phyloP scores from a whole-genome alignment of 2,113 vertebrate genomes.

The Loxodonta africana region DNA sequence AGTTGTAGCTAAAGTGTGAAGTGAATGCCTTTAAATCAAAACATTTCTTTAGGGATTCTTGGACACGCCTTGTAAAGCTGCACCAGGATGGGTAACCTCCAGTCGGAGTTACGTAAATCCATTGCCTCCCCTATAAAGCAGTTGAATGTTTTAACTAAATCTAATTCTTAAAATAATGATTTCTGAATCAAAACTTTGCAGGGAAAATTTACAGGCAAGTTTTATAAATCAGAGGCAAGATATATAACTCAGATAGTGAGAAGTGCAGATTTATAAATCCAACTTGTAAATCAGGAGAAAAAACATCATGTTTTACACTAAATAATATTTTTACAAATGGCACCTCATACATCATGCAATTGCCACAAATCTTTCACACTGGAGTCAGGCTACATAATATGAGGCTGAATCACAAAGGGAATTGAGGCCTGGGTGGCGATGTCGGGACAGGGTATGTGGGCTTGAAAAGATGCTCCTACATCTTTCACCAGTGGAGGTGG shows the following conservation, averaged over 20 bases:
- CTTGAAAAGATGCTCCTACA: not conserved
- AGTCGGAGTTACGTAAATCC: slow-evolving; percentile 86
- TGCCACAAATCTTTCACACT: slow-evolving; percentile 89
- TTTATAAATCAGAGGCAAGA: slow-evolving; percentile 93
- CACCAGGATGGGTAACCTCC: slow-evolving; percentile 84
- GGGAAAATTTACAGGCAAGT: slow-evolving; percentile 91
- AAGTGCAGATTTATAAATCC: slow-evolving; percentile 92
- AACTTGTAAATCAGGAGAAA: slow-evolving; percentile 92
- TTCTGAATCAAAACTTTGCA: slow-evolving; percentile 93
- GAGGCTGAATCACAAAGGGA: slow-evolving; percentile 81
- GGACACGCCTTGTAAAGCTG: slow-evolving; percentile 86
- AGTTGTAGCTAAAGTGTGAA: slow-evolving; percentile 85
- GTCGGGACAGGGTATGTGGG: not conserved
- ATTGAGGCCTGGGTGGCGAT: slow-evolving; percentile 66
- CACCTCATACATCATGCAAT: slow-evolving; percentile 90
- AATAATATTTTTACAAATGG: slow-evolving; percentile 93
- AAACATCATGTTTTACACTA: slow-evolving; percentile 92
- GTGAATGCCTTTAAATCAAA: slow-evolving; percentile 87
- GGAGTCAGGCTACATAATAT: slow-evolving; percentile 87
- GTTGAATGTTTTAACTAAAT: slow-evolving; percentile 91
- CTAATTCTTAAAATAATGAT: slow-evolving; percentile 92
- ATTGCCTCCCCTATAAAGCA: slow-evolving; percentile 87
- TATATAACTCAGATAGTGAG: slow-evolving; percentile 90
- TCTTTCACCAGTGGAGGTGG: not conserved
- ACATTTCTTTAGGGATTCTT: slow-evolving; percentile 85